phyloP scores from a whole-genome alignment of 2,113 vertebrate species.

The Heterotilapia buettikoferi region DNA sequence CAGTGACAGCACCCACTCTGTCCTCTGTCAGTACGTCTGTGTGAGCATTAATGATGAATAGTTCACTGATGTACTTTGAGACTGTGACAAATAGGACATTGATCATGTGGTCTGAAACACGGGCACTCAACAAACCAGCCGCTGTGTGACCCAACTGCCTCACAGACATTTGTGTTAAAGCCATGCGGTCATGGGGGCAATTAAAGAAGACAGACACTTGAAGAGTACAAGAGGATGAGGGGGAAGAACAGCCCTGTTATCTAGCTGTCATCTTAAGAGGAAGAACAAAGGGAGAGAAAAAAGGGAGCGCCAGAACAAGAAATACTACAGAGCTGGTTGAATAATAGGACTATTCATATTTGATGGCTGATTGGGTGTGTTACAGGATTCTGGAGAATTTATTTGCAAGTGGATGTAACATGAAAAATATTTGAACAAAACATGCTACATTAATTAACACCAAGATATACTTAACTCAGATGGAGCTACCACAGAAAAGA shows the following conservation, averaged over 20 bases:
- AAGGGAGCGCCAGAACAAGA: not conserved
- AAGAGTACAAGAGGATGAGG: not conserved
- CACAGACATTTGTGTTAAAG: constrained; percentile 2
- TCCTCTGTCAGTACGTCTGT: constrained; percentile 13
- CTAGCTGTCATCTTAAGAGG: not conserved
- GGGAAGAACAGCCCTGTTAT: not conserved
- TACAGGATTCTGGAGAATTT: not conserved
- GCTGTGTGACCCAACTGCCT: constrained; percentile 36
- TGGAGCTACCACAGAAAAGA: not conserved
- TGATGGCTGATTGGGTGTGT: not conserved
- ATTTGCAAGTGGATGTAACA: not conserved
- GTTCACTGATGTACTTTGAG: constrained; percentile 29
- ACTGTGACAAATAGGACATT: constrained; percentile 51
- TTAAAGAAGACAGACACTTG: constrained; percentile 14
- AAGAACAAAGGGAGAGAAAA: not conserved
- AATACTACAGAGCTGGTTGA: not conserved
- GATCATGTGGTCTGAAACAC: constrained; percentile 36
- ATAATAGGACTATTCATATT: not conserved
- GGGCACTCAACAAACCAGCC: not conserved
- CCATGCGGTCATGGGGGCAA: not conserved
- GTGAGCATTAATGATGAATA: constrained; percentile 36
- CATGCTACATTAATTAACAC: not conserved
- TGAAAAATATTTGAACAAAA: not conserved
- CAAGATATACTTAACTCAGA: not conserved
- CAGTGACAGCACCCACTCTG: not conserved